These are phyloP conservation scores for Pollachius pollachius DNA, from an alignment of 2,113 vertebrate species.

Conservation along the genomic window DNA sequence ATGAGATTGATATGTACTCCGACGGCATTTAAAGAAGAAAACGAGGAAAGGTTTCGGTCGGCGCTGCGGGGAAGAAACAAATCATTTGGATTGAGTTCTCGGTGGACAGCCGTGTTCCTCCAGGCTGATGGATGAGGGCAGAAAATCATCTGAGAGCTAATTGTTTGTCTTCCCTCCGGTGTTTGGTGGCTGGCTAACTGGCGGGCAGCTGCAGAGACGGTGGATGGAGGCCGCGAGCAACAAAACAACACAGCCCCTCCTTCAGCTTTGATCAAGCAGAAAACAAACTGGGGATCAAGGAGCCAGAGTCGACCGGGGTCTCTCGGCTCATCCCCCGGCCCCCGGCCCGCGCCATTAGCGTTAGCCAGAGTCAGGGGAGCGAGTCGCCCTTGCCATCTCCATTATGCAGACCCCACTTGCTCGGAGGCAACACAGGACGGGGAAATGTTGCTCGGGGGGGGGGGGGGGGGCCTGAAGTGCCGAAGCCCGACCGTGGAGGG, in stretches of 20 bases:
- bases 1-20: too few species aligned
- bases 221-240: not conserved
- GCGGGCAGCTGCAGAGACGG: conserved; percentile 4
- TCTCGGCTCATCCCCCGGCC: conserved; percentile 18
- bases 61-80: conserved; percentile 7
- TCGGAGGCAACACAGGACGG: conserved; percentile 37
- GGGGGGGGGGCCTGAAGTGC: conserved; percentile 39
- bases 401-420: conserved; percentile 57
- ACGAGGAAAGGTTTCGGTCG: conserved; percentile 14
- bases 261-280: conserved; percentile 24
- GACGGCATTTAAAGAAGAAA: conserved; percentile 6
- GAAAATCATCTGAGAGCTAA: conserved; percentile 20
- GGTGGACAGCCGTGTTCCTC: not conserved
- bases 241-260: not conserved
- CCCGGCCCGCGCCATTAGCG: conserved; percentile 32
- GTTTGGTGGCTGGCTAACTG: conserved; percentile 7
- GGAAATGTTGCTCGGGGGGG: conserved; percentile 48
- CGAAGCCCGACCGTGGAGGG: not conserved
- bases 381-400: conserved; percentile 40
- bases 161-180: conserved; percentile 30
- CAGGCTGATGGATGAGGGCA: conserved; percentile 21
- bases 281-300: conserved; percentile 18
- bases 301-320: conserved; percentile 19
- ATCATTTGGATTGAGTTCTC: conserved; percentile 11
- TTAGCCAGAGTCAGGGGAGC: conserved; percentile 25